These are phyloP conservation scores for Phylloscopus trochiloides DNA, from an alignment of 2,113 vertebrate genomes.

Conservation along the genomic window DNA sequence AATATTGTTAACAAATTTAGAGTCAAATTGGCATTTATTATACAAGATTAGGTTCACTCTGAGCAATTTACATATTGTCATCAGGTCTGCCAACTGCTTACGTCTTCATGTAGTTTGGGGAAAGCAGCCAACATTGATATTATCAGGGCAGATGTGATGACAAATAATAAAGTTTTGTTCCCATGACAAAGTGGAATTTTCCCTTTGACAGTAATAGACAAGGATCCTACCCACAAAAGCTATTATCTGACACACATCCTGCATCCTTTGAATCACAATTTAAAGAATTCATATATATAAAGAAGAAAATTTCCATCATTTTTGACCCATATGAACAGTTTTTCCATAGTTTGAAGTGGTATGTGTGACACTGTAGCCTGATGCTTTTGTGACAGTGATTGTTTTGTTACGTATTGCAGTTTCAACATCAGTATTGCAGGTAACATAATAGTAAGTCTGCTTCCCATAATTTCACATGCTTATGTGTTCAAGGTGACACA, in stretches of 20 bases:
- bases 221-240: background rate
- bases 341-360: background rate
- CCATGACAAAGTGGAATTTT: background rate
- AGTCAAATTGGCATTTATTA: slow-evolving; percentile 72
- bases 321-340: background rate
- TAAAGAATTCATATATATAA: background rate
- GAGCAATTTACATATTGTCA: slow-evolving; percentile 74
- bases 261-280: background rate
- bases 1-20: slow-evolving; percentile 79
- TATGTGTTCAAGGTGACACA: background rate
- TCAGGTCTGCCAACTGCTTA: slow-evolving; percentile 61
- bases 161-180: slow-evolving; percentile 9
- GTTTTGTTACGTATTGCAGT: background rate
- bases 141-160: slow-evolving; percentile 2
- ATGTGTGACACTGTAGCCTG: background rate
- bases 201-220: background rate
- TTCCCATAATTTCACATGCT: background rate
- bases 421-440: background rate
- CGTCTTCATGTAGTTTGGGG: slow-evolving; percentile 51
- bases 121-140: slow-evolving; percentile 52
- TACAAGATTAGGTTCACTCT: slow-evolving; percentile 63
- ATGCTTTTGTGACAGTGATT: background rate
- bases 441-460: background rate
- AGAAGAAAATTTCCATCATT: background rate
- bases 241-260: background rate